phyloP scores from a whole-genome alignment of 2,797 vertebrate species.

The Streptopelia turtur region DNA sequence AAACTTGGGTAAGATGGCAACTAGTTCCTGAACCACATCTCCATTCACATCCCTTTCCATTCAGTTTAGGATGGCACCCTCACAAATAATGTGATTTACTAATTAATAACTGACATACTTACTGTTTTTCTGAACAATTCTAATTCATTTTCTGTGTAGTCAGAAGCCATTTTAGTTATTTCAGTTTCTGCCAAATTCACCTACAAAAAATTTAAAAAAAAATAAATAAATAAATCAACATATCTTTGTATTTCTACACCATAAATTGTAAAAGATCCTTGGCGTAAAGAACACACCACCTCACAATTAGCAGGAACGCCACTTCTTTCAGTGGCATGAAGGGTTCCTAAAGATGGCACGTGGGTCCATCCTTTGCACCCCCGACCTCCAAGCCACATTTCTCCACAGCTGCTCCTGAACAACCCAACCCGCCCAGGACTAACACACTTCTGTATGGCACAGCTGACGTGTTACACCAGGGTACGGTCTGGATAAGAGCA shows the following conservation, averaged over 20 bases:
- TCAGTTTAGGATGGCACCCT: neutral
- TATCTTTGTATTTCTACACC: neutral
- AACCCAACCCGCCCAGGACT: neutral
- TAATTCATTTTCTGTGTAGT: constrained; percentile 92
- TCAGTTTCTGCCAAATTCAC: constrained; percentile 91
- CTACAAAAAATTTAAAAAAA: constrained; percentile 70
- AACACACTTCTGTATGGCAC: neutral
- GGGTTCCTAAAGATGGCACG: neutral
- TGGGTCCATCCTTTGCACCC: neutral
- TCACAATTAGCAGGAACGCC: neutral
- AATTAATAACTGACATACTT: constrained; percentile 50
- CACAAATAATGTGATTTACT: neutral
- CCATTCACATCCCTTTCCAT: neutral
- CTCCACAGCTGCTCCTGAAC: neutral
- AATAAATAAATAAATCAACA: neutral
- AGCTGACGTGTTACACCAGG: neutral
- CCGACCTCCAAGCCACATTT: neutral
- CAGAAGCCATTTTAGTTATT: constrained; percentile 90
- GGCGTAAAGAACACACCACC: neutral
- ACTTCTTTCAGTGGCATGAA: neutral
- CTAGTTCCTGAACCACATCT: neutral
- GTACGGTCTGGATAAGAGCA: neutral
- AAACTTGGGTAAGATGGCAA: neutral
- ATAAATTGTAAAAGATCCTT: neutral
- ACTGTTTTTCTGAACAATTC: constrained; percentile 95